Evolutionary conservation across 2,888 invertebrate species (phyloP).

Genomic region (Aleiodes testaceus): DNA sequence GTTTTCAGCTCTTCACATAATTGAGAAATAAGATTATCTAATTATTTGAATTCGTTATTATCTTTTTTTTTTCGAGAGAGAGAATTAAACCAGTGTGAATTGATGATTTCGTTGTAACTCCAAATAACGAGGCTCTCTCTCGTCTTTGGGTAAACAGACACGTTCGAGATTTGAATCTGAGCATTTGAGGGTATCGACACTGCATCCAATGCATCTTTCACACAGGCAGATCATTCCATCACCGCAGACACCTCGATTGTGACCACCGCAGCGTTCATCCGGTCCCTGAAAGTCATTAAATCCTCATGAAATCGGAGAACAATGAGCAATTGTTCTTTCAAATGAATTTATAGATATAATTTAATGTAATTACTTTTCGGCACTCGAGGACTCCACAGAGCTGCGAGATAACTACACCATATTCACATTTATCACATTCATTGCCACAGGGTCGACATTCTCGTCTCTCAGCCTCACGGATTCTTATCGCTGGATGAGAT

Average conservation of each 20-base stretch:
- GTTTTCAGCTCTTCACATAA: neutral
- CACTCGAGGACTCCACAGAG: conserved; percentile 60
- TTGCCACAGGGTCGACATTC: conserved; percentile 59
- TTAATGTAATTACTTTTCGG: conserved; percentile 53
- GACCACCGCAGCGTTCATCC: conserved; percentile 71
- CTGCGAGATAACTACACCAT: conserved; percentile 56
- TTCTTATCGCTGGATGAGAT: conserved; percentile 57
- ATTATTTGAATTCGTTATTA: neutral
- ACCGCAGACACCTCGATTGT: conserved; percentile 69
- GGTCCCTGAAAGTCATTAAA: conserved; percentile 68
- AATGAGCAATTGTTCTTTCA: too few species aligned
- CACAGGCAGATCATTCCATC: conserved; percentile 70
- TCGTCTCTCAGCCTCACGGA: conserved; percentile 51
- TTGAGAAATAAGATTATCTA: neutral
- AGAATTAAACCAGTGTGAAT: conserved; percentile 56
- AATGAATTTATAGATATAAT: neutral
- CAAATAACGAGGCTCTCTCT: conserved; percentile 36
- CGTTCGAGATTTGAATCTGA: conserved; percentile 47
- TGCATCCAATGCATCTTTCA: conserved; percentile 72
- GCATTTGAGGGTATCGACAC: conserved; percentile 59
- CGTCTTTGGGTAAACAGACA: conserved; percentile 55
- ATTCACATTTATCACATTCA: conserved; percentile 60
- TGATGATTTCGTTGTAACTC: conserved; percentile 51
- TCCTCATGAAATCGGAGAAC: too few species aligned
- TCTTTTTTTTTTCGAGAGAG: neutral